phyloP scores from a whole-genome alignment of 92 coral and sea anemone genomes.

The Porites rus region DNA sequence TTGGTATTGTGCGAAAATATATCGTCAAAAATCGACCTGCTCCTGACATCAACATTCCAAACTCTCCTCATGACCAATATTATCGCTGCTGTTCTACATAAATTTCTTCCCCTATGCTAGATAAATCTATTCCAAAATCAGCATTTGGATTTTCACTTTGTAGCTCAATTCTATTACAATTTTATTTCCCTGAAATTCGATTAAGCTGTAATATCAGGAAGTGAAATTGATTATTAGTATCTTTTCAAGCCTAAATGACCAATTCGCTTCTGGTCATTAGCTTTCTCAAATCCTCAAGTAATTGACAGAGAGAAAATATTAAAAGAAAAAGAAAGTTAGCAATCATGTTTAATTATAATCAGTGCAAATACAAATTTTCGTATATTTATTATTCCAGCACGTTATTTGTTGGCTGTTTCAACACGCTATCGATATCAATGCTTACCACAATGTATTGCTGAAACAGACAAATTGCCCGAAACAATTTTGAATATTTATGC shows the following conservation, averaged over 20 bases:
- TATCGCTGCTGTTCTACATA: no score
- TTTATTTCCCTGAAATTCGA: no score
- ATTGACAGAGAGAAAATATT: neutral
- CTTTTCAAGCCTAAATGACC: no score
- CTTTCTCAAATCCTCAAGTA: neutral
- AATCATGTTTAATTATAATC: neutral
- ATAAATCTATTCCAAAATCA: no score
- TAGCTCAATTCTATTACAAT: no score
- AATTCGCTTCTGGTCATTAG: neutral
- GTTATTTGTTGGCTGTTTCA: slow-evolving; percentile 30
- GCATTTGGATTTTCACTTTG: no score
- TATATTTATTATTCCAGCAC: slow-evolving; percentile 7
- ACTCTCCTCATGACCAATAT: no score
- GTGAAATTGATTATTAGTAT: no score
- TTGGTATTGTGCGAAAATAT: neutral
- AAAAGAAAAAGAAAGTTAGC: neutral
- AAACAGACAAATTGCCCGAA: neutral
- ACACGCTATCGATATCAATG: neutral
- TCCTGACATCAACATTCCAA: no score
- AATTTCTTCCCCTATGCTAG: no score
- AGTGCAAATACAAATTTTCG: neutral
- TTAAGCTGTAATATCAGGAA: no score
- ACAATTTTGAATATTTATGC: neutral
- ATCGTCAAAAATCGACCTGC: neutral
- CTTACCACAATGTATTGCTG: neutral